A percentile compares a stretch with the other conserved stretches of the same genome.
Conservation (phyloP, 2,888 invertebrate species). For the Podotricha telesiphe region DNA sequence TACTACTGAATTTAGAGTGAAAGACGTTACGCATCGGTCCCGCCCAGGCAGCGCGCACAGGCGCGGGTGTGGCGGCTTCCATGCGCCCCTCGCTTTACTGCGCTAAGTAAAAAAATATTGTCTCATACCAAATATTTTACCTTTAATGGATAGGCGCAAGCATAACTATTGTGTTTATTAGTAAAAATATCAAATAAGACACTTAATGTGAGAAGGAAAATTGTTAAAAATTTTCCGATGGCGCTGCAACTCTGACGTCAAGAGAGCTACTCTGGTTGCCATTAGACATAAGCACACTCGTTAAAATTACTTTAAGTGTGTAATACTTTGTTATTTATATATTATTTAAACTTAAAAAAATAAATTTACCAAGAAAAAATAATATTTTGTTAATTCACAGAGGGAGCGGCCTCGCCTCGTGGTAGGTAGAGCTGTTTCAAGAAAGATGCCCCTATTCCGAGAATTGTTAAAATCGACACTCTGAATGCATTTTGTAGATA, state of each 20-base stretch:
- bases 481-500: slow-evolving; percentile 41
- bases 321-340: slow-evolving; percentile 21
- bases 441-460: slow-evolving; percentile 41
- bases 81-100: slow-evolving; percentile 62
- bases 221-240: slow-evolving; percentile 75
- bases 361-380: slow-evolving; percentile 21
- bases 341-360: slow-evolving; percentile 26
- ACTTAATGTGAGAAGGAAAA: slow-evolving; percentile 63
- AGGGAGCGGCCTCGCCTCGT: slow-evolving; percentile 25
- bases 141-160: slow-evolving; percentile 69
- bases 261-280: slow-evolving; percentile 48
- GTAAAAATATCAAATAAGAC: slow-evolving; percentile 53
- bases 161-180: slow-evolving; percentile 51
- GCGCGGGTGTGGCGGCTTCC: slow-evolving; percentile 60
- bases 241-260: slow-evolving; percentile 58
- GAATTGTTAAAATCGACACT: slow-evolving; percentile 42
- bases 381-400: slow-evolving; percentile 20
- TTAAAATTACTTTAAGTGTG: slow-evolving; percentile 28
- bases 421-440: slow-evolving; percentile 39
- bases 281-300: slow-evolving; percentile 32
- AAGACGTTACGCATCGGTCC: slow-evolving; percentile 50
- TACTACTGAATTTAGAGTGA: background rate
- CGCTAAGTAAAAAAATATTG: slow-evolving; percentile 59
- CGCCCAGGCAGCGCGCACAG: slow-evolving; percentile 60
- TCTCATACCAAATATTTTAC: slow-evolving; percentile 57